phyloP scores from a whole-genome alignment of 2,888 invertebrate species.

The Congeria kusceri region DNA sequence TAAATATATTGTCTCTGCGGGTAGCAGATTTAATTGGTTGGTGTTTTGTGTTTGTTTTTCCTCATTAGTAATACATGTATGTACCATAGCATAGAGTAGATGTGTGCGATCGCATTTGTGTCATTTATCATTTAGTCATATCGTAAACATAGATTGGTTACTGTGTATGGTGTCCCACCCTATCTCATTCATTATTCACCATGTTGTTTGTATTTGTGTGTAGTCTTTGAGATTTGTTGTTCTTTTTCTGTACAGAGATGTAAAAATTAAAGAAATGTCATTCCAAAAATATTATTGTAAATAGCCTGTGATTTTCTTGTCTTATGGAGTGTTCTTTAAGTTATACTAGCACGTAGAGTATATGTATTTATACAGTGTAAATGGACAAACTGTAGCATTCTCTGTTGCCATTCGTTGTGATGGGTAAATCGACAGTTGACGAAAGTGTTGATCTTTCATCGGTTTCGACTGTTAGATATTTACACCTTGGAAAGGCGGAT shows the following conservation, averaged over 20 bases:
- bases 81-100: too few relatives aligned
- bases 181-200: too few relatives aligned
- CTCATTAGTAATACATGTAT: too few relatives aligned
- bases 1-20: constrained; percentile 12
- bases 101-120: too few relatives aligned
- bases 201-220: background rate
- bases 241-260: constrained; percentile 41
- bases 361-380: constrained; percentile 7
- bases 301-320: constrained; percentile 53
- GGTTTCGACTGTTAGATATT: background rate
- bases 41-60: too few relatives aligned
- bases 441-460: background rate
- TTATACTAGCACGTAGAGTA: constrained; percentile 22
- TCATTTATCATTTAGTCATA: too few relatives aligned
- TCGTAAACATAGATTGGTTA: too few relatives aligned
- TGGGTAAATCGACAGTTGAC: background rate
- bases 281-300: constrained; percentile 52
- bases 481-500: background rate
- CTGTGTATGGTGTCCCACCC: too few relatives aligned
- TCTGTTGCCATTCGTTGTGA: background rate
- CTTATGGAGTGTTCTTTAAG: constrained; percentile 38
- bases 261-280: constrained; percentile 37
- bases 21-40: constrained; percentile 20
- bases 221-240: background rate
- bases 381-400: background rate